Evolutionary conservation across 2,888 invertebrate genomes (phyloP).

Genomic region (Gasteruption jaculator): DNA sequence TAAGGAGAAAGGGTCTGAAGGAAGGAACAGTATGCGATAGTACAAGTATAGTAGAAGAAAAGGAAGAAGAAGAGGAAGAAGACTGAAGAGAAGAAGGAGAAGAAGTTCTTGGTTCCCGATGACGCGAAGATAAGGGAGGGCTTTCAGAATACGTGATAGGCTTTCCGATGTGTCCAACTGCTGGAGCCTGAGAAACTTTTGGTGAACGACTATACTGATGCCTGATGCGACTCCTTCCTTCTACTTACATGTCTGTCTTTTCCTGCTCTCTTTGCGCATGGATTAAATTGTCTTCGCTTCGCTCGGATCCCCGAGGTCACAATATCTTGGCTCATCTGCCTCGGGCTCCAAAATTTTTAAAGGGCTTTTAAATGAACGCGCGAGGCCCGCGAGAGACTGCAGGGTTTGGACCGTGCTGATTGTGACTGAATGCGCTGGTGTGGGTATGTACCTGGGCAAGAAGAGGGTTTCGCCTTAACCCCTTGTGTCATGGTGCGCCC

Average conservation of each 20-base stretch:
- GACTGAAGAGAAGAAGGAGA: too few relatives aligned
- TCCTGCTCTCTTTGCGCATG: constrained; percentile 1
- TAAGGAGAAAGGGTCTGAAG: too few relatives aligned
- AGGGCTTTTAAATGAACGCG: too few relatives aligned
- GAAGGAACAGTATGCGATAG: too few relatives aligned
- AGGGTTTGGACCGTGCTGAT: constrained; percentile 17
- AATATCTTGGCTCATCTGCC: constrained; percentile 17
- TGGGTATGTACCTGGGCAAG: constrained; percentile 23
- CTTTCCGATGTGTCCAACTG: constrained; percentile 42
- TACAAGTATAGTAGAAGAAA: too few relatives aligned
- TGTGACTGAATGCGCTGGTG: constrained; percentile 11
- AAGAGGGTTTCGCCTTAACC: too few relatives aligned
- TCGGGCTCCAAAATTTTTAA: constrained; percentile 15
- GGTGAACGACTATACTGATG: too few relatives aligned
- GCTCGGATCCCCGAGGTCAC: constrained; percentile 7
- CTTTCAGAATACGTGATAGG: constrained; percentile 50
- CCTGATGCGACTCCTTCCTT: constrained; percentile 5
- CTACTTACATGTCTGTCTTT: too few relatives aligned
- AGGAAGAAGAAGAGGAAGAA: too few relatives aligned
- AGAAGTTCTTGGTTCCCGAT: constrained; percentile 43
- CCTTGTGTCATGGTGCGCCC: too few relatives aligned
- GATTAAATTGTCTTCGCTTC: constrained; percentile 3
- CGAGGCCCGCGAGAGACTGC: too few relatives aligned
- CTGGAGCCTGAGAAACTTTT: constrained; percentile 48
- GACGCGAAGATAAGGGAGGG: constrained; percentile 51